phyloP scores from a whole-genome alignment of 2,888 invertebrate genomes.

The Brachyopa scutellaris region DNA sequence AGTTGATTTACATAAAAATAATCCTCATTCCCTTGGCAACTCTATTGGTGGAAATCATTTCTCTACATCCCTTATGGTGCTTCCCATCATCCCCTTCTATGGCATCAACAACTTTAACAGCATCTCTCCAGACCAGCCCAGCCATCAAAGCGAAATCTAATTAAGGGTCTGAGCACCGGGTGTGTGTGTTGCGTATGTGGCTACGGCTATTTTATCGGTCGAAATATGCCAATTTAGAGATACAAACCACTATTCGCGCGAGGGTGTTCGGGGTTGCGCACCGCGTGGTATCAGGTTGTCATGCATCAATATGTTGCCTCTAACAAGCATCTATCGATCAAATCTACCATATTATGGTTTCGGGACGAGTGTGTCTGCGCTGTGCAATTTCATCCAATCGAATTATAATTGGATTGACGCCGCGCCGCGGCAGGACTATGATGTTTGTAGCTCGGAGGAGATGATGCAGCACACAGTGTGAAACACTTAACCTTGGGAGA shows the following conservation, averaged over 20 bases:
- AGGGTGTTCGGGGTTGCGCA: too few relatives aligned
- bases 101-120: slow-evolving; percentile 33
- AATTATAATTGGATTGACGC: slow-evolving; percentile 60
- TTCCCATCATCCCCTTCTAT: slow-evolving; percentile 21
- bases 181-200: slow-evolving; percentile 15
- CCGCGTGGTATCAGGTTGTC: slow-evolving; percentile 36
- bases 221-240: slow-evolving; percentile 14
- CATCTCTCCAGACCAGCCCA: too few relatives aligned
- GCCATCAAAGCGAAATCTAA: slow-evolving; percentile 63
- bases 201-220: background rate
- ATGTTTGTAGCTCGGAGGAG: too few relatives aligned
- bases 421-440: slow-evolving; percentile 9
- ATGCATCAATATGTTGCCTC: slow-evolving; percentile 51
- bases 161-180: slow-evolving; percentile 33
- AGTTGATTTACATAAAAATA: slow-evolving; percentile 15
- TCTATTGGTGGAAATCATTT: background rate
- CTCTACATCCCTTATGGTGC: slow-evolving; percentile 23
- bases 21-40: slow-evolving; percentile 47
- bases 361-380: background rate
- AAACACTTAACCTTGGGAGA: too few relatives aligned
- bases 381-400: slow-evolving; percentile 31
- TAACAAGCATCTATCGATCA: slow-evolving; percentile 67
- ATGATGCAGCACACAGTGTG: too few relatives aligned
- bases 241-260: background rate
- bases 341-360: slow-evolving; percentile 43